phyloP scores from a whole-genome alignment of 2,888 invertebrate genomes.

The Hetaerina titia region DNA sequence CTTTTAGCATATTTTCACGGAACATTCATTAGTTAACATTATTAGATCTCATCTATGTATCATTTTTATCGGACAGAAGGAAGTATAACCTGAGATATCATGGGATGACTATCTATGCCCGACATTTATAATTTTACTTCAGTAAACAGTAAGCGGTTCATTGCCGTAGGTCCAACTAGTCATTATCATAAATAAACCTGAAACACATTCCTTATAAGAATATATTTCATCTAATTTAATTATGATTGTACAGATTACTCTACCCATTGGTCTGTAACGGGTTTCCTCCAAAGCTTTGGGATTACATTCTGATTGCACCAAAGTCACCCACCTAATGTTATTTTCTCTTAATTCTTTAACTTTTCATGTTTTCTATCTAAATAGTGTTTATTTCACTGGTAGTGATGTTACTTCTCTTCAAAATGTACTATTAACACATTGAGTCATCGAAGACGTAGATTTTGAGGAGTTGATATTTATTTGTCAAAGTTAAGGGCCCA shows the following conservation, averaged over 20 bases:
- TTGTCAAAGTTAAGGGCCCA: conserved; percentile 61
- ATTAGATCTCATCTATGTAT: conserved; percentile 66
- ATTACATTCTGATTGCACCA: conserved; percentile 67
- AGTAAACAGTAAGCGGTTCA: conserved; percentile 59
- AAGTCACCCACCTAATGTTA: conserved; percentile 66
- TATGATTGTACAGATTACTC: conserved; percentile 63
- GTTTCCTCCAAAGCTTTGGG: conserved; percentile 66
- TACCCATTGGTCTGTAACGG: conserved; percentile 66
- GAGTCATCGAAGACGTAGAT: conserved; percentile 44
- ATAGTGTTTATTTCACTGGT: conserved; percentile 55
- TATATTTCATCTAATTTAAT: conserved; percentile 66
- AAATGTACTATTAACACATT: conserved; percentile 53
- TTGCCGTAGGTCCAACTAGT: conserved; percentile 67
- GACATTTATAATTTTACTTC: conserved; percentile 58
- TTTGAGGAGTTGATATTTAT: conserved; percentile 54
- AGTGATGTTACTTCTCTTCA: conserved; percentile 61
- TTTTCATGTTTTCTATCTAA: conserved; percentile 61
- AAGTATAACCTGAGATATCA: conserved; percentile 50
- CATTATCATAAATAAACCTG: conserved; percentile 66
- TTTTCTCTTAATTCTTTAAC: conserved; percentile 60
- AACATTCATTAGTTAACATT: conserved; percentile 66
- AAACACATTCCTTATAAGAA: conserved; percentile 62
- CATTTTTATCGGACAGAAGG: conserved; percentile 65
- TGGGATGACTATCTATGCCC: conserved; percentile 65
- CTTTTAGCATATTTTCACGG: conserved; percentile 62